A percentile compares a stretch with the other conserved stretches of the same genome.
phyloP scores from a whole-genome alignment of 2,113 vertebrate species.

The Sardina pilchardus region DNA sequence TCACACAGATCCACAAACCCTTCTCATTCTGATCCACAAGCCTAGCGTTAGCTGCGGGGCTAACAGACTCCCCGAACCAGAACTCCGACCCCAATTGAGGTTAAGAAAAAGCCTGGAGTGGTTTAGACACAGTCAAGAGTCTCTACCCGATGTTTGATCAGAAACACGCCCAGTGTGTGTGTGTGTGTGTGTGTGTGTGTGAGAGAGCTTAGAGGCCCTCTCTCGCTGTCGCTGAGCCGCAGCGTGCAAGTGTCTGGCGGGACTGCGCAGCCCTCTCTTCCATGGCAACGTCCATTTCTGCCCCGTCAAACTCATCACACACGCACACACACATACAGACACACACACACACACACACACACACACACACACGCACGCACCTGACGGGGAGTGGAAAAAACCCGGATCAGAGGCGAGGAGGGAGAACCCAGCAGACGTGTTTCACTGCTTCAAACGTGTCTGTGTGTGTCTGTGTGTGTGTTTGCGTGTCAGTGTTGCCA shows the following conservation, averaged over 20 bases:
- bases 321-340: too few relatives aligned
- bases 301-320: slow-evolving; percentile 29
- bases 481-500: neutral
- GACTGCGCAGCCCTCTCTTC: slow-evolving; percentile 22
- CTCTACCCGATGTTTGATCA: neutral
- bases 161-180: neutral
- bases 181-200: neutral
- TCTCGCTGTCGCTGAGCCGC: neutral
- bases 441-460: neutral
- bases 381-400: slow-evolving; percentile 6
- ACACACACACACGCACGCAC: slow-evolving; percentile 23
- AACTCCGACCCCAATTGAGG: neutral
- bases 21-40: neutral
- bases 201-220: neutral
- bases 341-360: too few relatives aligned
- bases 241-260: neutral
- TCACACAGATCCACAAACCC: neutral
- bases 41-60: neutral
- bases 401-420: neutral
- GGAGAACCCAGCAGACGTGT: neutral
- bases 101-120: neutral
- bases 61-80: neutral
- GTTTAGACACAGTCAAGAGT: neutral
- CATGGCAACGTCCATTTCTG: slow-evolving; percentile 31
- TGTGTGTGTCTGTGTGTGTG: neutral